A percentile compares a stretch with the other conserved stretches of the same genome.
Conservation (phyloP, 2,113 vertebrate species). For the Pelvicachromis taeniatus region DNA sequence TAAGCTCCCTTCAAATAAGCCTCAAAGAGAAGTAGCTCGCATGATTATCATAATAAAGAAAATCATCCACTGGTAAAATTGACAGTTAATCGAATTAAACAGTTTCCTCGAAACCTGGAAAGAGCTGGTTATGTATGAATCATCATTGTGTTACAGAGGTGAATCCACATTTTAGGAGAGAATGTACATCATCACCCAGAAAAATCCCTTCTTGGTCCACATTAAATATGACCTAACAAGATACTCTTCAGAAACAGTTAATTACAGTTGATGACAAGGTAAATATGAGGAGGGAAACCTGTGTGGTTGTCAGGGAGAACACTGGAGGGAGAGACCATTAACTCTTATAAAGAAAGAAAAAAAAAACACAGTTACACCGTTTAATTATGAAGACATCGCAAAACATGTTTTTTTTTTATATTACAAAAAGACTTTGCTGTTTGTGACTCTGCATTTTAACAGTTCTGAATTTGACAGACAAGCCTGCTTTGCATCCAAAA, state of each 20-base stretch:
- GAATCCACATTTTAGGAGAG: background rate
- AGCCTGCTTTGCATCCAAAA: background rate
- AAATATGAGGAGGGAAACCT: background rate
- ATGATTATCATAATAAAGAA: conserved; percentile 33
- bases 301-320: background rate
- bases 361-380: too few species aligned
- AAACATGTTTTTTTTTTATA: background rate
- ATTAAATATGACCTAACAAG: background rate
- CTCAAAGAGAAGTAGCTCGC: conserved; percentile 18
- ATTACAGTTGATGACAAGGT: background rate
- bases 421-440: background rate
- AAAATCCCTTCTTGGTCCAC: background rate
- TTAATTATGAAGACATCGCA: background rate
- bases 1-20: conserved; percentile 25
- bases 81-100: conserved; percentile 20
- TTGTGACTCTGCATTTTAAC: background rate
- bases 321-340: background rate
- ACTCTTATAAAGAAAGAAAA: background rate
- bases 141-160: background rate
- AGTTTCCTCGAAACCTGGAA: background rate
- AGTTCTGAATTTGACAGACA: conserved; percentile 13
- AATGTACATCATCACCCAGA: background rate
- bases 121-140: background rate
- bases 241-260: background rate
- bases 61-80: conserved; percentile 10